Base-by-base conservation (phyloP, 2,888 invertebrate genomes). In the Drymonia ruficornis region DNA sequence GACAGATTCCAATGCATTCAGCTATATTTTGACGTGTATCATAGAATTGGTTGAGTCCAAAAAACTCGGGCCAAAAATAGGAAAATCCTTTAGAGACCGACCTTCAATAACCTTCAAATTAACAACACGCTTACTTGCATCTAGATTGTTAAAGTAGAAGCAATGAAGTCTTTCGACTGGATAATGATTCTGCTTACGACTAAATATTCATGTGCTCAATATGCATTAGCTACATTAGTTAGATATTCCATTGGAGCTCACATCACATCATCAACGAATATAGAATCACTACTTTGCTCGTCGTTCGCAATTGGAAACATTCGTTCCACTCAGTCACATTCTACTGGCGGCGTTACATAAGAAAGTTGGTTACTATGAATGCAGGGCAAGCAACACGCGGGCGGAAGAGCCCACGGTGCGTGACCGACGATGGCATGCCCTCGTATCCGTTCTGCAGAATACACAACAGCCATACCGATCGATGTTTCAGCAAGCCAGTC, bases 321-420 rank as follows among this genome's bases (percentile, higher is more conserved):
- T 49, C 47, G 47, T 59, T 19, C 42, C 51, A 44, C 43, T 42
- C 23, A 2, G 7, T 62, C 56, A 59, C 42, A 53, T 51, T 52
- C 50, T 49, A 58, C 49, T 29, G 48, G 19, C 53, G 48, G 19
- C 53, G 48, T 54, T 58, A 62, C 43, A 52, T 55, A 66, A 63
- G 53, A 52, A 42, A 50, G 52, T 55, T 53, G 53, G 64, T 72
- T 61, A 68, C 67, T 80, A 83, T 76, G 74, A 82, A 84, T 84
- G 78, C 82, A 78, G 78, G 75, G 76, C 81, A 81, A 81, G 78
- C 78, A 72, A 72, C 69, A 72, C 78, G 80, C 76, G 78, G 76
- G 71, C 78, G 83, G 80, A 84, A 83, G 81, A 74, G 70, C 67
- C 70, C 64, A 64, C 63, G 65, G 78, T 78, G 86, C 86, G 85